A percentile compares a stretch with the other conserved stretches of the same genome.
Evolutionary conservation across 2,888 invertebrate genomes (phyloP).

Genomic region (Spilosoma lubricipeda): DNA sequence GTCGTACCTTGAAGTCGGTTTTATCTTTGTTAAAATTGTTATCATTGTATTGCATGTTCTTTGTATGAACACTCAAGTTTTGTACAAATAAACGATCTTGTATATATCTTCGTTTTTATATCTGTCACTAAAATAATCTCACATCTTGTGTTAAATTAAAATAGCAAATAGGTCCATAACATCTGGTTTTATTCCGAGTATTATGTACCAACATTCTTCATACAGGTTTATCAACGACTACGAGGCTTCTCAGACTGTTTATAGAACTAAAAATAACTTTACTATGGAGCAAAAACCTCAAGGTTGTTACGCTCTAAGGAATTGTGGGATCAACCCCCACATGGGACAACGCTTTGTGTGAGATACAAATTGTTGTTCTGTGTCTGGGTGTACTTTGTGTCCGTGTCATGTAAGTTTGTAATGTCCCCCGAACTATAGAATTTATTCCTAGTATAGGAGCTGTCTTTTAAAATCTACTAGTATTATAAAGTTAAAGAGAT

Average conservation of each 20-base stretch:
- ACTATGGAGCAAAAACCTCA: conserved; percentile 12
- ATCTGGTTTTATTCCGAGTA: not conserved
- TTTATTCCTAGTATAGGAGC: not conserved
- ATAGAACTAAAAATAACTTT: conserved; percentile 13
- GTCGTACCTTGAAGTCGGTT: too few species aligned
- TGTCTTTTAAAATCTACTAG: not conserved
- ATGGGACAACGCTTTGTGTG: not conserved
- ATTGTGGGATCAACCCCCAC: not conserved
- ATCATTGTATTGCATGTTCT: too few species aligned
- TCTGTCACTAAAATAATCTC: not conserved
- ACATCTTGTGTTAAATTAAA: not conserved
- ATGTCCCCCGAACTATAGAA: not conserved
- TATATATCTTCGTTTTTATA: too few species aligned
- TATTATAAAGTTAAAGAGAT: too few species aligned
- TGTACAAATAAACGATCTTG: too few species aligned
- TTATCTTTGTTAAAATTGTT: too few species aligned
- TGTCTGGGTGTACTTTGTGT: not conserved
- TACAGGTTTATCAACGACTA: conserved; percentile 10
- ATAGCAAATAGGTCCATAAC: not conserved
- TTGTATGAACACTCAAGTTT: too few species aligned
- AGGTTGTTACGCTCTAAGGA: not conserved
- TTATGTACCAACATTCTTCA: not conserved
- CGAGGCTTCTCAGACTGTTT: not conserved
- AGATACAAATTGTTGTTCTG: not conserved
- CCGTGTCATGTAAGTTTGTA: not conserved